Evolutionary conservation across 2,113 vertebrate species (phyloP), one percentile per base, ranked within the genome.

Genomic region (Ceratotherium simum): DNA sequence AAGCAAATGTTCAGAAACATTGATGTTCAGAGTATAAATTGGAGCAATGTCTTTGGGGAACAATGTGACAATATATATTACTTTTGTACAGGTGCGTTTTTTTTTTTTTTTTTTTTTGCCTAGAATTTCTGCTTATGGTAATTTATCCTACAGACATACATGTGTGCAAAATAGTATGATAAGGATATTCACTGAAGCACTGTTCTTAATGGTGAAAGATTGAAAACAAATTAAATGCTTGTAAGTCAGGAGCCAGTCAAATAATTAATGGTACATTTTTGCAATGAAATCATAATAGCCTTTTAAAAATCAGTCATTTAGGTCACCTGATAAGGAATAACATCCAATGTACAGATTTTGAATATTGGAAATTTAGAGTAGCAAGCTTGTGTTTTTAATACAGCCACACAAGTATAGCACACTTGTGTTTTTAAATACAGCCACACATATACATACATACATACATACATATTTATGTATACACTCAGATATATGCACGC

Each of bases 381-480:
- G 33, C 25, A 48, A 62, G 21, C 4, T 70, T 80, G 6, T 72
- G 72, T 39, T 51, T 80, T 94, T 48, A 94, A 94, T 29, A 62
- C 16, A 95, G 33, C 8, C 48, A 76, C 9, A 2, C 5, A 58
- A n/a, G 7, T 31, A 25, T 18, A 70, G 7, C 54, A 80, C 80
- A 88, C 13, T 21, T 80, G 6, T 72, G 72, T 39, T 51, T 80
- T 94, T 48, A 48, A 94, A 94, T 29, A 62, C 16, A 95, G 33
- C 8, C 48, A 76, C 9, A 2, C 5, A 58, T 54, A 51, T 29
- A 65, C 9, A 48, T 33, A 3, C 3, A 48, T 33, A 3, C 3
- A 46, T 48, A 17, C 1, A 8, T 48, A 29, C 3, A 21, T 18
- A 21, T 0, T 0, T 23, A n/a, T 6, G 14, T 65, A 54, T 62